Base-by-base conservation (phyloP, 2,797 vertebrate genomes). In the Sebastes minor region DNA sequence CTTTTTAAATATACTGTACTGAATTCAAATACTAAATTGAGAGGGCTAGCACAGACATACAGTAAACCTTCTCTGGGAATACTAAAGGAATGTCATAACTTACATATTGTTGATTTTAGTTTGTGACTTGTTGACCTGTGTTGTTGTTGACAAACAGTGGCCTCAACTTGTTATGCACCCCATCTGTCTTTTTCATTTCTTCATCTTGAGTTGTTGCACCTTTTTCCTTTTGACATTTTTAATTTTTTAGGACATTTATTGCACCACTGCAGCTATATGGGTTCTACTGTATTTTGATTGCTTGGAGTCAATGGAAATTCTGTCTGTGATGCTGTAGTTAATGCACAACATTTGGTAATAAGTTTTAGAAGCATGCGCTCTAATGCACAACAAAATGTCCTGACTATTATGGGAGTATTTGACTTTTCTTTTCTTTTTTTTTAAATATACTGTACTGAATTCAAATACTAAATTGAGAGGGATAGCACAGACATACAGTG, bases 61-160 rank as follows among this genome's bases (percentile, higher is more conserved):
- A 16, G 20, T 52, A 10, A 71, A 28, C 38, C 33, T 66, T 60
- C 25, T 42, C 11, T 53, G 2, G 13, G 4, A 30, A 55, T 53
- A 5, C 4, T 22, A 25, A 12, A 63, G 3, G 2, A 22, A 23
- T 25, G n/a, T 35, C 25, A 4, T 38, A 4, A 13, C 8, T 27
- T 22, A 7, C 14, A 12, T 28, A 27, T 42, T 59, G 20, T 42
- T 38, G 8, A 66, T 63, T 35, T 46, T 60, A 32, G 38, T 65
- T 55, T 61, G 66, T 59, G 23, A 80, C 76, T 82, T 81, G 46
- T 71, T 76, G 71, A 61, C 22, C 32, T 62, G 38, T 82, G 33
- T 28, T 80, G 52, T 33, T 35, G 68, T 23, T 76, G 81, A 86
- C 78, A 90, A 82, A 87, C 82, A 89, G 20, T 81, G 76, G 80